Percentiles rank a stretch among this genome's conserved stretches.
Conservation (phyloP, 2,113 vertebrate species). For the Xerus inauris region DNA sequence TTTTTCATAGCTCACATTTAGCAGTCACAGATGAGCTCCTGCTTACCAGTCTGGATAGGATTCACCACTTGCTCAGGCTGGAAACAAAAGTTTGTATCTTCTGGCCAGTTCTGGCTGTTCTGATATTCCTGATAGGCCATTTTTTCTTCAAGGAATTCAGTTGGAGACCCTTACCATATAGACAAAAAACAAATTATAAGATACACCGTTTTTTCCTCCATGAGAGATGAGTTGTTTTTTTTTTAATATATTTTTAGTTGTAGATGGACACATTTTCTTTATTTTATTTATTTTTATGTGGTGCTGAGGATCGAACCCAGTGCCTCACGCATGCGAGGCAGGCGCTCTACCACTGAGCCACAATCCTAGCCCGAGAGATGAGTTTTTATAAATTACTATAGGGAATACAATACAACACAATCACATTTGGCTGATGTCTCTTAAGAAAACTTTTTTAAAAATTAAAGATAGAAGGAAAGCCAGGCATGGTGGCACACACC, state of each 20-base stretch:
- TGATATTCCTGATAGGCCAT: constrained; percentile 84
- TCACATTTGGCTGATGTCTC: not conserved
- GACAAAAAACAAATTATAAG: constrained; percentile 35
- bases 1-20: not conserved
- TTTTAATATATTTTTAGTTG: too few relatives aligned
- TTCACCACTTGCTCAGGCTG: constrained; percentile 66
- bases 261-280: too few relatives aligned
- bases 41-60: constrained; percentile 82
- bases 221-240: too few relatives aligned
- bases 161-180: constrained; percentile 78
- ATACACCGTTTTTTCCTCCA: not conserved
- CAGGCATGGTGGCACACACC: too few relatives aligned
- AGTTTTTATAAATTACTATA: not conserved
- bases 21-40: not conserved
- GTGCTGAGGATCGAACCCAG: too few relatives aligned
- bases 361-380: too few relatives aligned
- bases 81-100: constrained; percentile 81
- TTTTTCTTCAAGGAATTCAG: constrained; percentile 81
- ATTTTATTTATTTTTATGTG: too few relatives aligned
- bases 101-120: constrained; percentile 78
- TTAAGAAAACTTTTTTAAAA: not conserved
- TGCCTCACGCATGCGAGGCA: too few relatives aligned
- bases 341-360: too few relatives aligned
- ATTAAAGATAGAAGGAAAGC: not conserved
- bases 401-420: not conserved